Conservation (phyloP, 2,797 vertebrate species). For the Poliocrania exsul region DNA sequence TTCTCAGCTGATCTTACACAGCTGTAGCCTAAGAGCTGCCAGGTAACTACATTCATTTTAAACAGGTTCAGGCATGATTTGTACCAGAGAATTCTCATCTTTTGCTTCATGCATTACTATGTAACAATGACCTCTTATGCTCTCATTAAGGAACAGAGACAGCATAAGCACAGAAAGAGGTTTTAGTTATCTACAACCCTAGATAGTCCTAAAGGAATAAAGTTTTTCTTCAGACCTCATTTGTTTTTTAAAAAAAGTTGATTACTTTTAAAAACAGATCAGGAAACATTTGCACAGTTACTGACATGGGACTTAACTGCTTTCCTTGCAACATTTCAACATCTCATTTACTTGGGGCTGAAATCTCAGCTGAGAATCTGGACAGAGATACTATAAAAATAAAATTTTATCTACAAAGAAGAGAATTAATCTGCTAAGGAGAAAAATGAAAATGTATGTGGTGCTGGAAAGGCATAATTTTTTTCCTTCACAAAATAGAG, state of each 20-base stretch:
- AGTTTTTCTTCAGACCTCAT: background rate
- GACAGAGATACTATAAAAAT: background rate
- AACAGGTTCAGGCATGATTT: background rate
- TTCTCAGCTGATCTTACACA: slow-evolving; percentile 8
- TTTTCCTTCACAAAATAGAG: background rate
- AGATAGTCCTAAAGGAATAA: background rate
- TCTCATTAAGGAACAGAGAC: background rate
- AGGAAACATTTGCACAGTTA: background rate
- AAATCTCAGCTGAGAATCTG: slow-evolving; percentile 2
- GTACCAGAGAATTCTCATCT: slow-evolving; percentile 6
- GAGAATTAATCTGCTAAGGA: background rate
- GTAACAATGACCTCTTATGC: background rate
- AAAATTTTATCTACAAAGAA: background rate
- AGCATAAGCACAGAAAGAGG: background rate
- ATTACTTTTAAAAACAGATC: background rate
- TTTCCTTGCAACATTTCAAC: background rate
- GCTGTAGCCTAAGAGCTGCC: background rate
- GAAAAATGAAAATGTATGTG: background rate
- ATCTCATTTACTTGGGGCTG: background rate
- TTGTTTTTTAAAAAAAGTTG: slow-evolving; percentile 4
- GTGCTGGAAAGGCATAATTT: background rate
- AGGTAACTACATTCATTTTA: background rate
- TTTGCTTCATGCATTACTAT: background rate
- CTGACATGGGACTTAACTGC: background rate
- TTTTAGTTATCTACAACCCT: background rate